A percentile compares a stretch with the other conserved stretches of the same genome.
These are phyloP conservation scores for Terebella lapidaria DNA, from an alignment of 2,888 invertebrate genomes.

Conservation along the genomic window DNA sequence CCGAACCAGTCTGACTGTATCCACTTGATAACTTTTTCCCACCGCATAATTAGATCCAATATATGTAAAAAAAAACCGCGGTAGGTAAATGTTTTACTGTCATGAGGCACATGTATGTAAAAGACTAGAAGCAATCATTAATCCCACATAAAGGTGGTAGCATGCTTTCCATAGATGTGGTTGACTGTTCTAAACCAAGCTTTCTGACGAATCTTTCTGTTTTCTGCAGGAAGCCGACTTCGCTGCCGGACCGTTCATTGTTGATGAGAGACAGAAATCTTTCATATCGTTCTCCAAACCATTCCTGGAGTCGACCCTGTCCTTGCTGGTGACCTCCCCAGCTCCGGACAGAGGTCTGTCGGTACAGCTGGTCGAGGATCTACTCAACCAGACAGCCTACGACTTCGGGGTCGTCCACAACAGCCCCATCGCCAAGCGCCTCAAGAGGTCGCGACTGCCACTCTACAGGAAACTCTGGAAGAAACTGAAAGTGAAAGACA, in stretches of 20 bases:
- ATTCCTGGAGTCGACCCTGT: constrained; percentile 17
- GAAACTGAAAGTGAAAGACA: not conserved
- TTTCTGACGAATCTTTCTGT: too few relatives aligned
- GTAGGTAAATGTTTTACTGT: too few relatives aligned
- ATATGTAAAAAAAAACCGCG: too few relatives aligned
- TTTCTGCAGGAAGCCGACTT: constrained; percentile 13
- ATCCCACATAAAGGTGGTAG: too few relatives aligned
- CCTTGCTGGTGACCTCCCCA: constrained; percentile 11
- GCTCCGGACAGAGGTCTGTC: not conserved
- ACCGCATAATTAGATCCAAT: too few relatives aligned
- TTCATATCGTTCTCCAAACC: constrained; percentile 14
- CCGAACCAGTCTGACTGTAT: too few relatives aligned
- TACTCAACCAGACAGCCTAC: constrained; percentile 17
- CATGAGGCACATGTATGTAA: too few relatives aligned
- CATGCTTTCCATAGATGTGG: too few relatives aligned
- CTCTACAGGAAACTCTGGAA: constrained; percentile 5
- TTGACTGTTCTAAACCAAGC: too few relatives aligned
- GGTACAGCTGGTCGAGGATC: constrained; percentile 1
- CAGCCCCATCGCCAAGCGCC: constrained; percentile 3
- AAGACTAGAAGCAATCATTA: too few relatives aligned
- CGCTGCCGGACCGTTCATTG: constrained; percentile 15
- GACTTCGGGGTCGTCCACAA: constrained; percentile 10
- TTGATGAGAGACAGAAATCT: not conserved
- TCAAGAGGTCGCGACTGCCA: not conserved
- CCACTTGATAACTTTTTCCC: too few relatives aligned